phyloP scores from a whole-genome alignment of 2,113 vertebrate genomes.

The Lasiurus cinereus region DNA sequence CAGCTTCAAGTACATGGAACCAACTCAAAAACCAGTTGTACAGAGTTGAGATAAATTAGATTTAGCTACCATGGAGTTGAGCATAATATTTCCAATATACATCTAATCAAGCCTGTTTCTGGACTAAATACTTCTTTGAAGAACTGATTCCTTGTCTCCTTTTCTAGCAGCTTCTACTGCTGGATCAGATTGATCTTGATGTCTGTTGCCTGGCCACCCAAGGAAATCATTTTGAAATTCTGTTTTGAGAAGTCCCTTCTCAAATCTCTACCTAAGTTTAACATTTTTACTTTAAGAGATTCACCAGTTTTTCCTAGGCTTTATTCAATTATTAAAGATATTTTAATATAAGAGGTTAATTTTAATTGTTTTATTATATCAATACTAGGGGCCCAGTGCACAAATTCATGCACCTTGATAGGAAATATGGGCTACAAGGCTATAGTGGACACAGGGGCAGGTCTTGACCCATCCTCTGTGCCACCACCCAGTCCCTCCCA shows the following conservation, averaged over 20 bases:
- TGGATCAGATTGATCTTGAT: constrained; percentile 12
- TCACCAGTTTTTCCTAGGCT: neutral
- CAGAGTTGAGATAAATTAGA: neutral
- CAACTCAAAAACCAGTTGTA: neutral
- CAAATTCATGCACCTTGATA: too few species aligned
- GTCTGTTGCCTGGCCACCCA: neutral
- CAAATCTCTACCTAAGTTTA: constrained; percentile 38
- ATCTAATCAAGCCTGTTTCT: constrained; percentile 11
- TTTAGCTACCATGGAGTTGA: neutral
- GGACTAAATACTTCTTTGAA: constrained; percentile 1
- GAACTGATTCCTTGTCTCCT: neutral
- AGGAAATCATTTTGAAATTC: constrained; percentile 42
- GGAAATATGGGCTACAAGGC: too few species aligned
- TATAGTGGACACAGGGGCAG: too few species aligned
- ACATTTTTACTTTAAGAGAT: neutral
- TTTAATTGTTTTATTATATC: constrained; percentile 16
- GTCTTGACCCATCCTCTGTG: too few species aligned
- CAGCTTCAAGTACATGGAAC: neutral
- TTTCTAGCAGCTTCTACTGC: constrained; percentile 33
- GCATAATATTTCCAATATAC: neutral
- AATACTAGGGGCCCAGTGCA: neutral
- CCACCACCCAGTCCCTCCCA: too few species aligned
- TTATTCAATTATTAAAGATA: constrained; percentile 45
- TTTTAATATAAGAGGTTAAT: constrained; percentile 1
- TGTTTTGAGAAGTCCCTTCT: constrained; percentile 28